Conservation (phyloP, 2,888 invertebrate species). For the Salticus scenicus region DNA sequence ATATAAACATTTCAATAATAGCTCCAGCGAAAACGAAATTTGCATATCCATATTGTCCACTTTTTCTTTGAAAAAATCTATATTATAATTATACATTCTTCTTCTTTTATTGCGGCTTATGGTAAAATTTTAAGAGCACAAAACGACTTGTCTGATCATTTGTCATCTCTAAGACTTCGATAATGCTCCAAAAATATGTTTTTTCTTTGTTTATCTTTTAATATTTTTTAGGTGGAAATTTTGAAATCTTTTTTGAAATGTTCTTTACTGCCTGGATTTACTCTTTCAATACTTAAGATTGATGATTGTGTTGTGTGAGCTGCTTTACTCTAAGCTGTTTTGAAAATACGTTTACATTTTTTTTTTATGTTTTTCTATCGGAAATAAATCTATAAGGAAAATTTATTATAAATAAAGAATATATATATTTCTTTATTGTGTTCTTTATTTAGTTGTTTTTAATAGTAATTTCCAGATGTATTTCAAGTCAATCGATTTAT, state of each 20-base stretch:
- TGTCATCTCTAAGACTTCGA: not conserved
- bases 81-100: too few species aligned
- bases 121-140: not conserved
- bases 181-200: not conserved
- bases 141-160: not conserved
- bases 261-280: not conserved
- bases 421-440: too few species aligned
- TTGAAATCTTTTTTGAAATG: constrained; percentile 2
- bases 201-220: not conserved
- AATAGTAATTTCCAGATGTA: too few species aligned
- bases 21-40: too few species aligned
- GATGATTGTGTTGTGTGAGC: not conserved
- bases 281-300: not conserved
- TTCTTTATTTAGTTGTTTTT: too few species aligned
- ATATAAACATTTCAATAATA: too few species aligned
- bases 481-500: too few species aligned
- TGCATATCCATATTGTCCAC: too few species aligned
- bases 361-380: not conserved
- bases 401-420: too few species aligned
- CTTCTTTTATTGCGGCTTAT: too few species aligned
- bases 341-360: not conserved
- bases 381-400: too few species aligned
- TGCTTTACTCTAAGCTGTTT: not conserved
- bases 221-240: not conserved
- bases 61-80: too few species aligned